A percentile compares a stretch with the other conserved stretches of the same genome.
phyloP scores from a whole-genome alignment of 1,140 invertebrate species.

The Rhopalosiphum padi region DNA sequence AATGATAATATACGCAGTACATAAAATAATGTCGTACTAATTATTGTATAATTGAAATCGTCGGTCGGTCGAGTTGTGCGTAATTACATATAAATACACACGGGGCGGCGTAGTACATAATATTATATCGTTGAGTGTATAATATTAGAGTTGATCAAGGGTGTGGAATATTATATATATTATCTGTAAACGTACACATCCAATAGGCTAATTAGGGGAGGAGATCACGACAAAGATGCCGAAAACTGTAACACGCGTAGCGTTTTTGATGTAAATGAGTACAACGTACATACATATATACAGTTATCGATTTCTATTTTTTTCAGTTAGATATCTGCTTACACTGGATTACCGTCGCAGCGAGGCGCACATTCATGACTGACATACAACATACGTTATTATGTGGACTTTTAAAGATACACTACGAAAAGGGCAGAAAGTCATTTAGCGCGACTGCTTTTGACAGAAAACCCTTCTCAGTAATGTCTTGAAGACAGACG shows the following conservation, averaged over 20 bases:
- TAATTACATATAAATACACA: background rate
- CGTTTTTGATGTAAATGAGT: too few species aligned
- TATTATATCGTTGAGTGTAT: background rate
- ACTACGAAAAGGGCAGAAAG: background rate
- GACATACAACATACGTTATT: background rate
- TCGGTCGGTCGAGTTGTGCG: background rate
- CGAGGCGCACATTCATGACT: background rate
- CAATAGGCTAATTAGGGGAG: too few species aligned
- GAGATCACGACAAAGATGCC: too few species aligned
- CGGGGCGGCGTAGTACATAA: background rate
- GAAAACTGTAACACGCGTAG: background rate
- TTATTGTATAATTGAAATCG: background rate
- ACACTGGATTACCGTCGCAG: background rate
- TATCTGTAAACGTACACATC: too few species aligned
- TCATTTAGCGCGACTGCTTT: background rate
- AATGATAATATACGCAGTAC: background rate
- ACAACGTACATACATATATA: too few species aligned
- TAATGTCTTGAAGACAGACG: background rate
- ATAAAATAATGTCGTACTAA: background rate
- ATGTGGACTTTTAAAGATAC: conserved; percentile 4
- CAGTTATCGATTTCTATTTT: too few species aligned
- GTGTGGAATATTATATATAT: background rate
- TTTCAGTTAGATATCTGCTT: background rate
- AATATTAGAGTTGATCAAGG: background rate
- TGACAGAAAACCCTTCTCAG: conserved; percentile 8